Base-by-base conservation (phyloP, 2,888 invertebrate genomes). In the Brachylomia viminalis region DNA sequence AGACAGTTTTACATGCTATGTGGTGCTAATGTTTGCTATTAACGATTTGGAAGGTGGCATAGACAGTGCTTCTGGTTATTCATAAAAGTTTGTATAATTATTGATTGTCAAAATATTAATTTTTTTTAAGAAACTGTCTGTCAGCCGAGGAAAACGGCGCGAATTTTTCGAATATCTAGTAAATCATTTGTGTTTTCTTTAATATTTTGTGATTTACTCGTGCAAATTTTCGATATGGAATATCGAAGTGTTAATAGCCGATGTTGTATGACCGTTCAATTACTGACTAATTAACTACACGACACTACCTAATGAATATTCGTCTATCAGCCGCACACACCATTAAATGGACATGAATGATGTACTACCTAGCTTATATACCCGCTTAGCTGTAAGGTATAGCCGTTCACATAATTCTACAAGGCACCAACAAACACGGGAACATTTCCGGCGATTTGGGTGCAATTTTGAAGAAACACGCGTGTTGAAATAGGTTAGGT, bases 201-300 rank as follows among this genome's bases (percentile, higher is more conserved):
- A 23, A 23, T 52, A 30, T 30, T 61, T 30, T 33, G 7, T 30
- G 2, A 30, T 45, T 33, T 6, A n/a, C n/a, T 42, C 47, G 38
- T 42, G 30, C 38, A 30, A 61, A 17, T n/a, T 56, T 27, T 23
- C 5, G 5, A 7, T 56, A 23, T 1, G 17, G 23, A 38, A 38
- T 27, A 56, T 23, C 15, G 20, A 54, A 30, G 49, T 33, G 13
- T 59, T 8, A 45, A 15, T 33, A 38, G 17, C 27, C 13, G 0
- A 42, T 49, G n/a, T 68, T n/a, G 7, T 17, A 58, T 64, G 56
- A 45, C 23, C 47, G 23, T 67, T 33, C 47, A 69, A 68, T 79
- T 75, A 79, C 45, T 45, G 49, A 13, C 38, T 79, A 79, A 79
- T 75, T 54, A 79, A 58, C 64, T 59, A 79, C 64, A 69, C 64